Conservation (phyloP, 2,888 invertebrate species). For the Malacosoma neustria region DNA sequence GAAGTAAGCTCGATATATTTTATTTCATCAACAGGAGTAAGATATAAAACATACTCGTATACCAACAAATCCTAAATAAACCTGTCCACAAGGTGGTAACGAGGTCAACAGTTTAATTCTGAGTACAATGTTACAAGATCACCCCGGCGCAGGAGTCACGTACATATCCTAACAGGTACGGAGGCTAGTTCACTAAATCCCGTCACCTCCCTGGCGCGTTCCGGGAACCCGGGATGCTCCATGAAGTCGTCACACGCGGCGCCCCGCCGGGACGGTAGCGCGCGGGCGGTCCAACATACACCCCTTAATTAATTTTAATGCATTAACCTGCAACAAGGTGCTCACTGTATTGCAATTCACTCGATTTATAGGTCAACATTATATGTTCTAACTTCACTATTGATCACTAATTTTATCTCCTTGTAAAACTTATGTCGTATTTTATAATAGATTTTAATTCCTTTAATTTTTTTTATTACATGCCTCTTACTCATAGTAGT, state of each 20-base stretch:
- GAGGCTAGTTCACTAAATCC: constrained; percentile 30
- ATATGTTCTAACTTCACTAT: too few relatives aligned
- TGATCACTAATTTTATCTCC: too few relatives aligned
- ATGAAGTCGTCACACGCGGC: constrained; percentile 62
- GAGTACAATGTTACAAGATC: constrained; percentile 7
- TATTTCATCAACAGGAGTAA: too few relatives aligned
- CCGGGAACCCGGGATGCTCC: constrained; percentile 46
- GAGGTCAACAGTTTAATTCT: background rate
- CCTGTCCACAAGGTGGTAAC: too few relatives aligned
- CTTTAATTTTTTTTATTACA: too few relatives aligned
- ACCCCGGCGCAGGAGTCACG: constrained; percentile 10
- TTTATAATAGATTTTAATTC: too few relatives aligned
- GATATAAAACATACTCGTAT: too few relatives aligned
- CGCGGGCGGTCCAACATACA: constrained; percentile 54
- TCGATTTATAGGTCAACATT: background rate
- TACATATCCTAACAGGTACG: constrained; percentile 17
- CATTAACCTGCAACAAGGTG: constrained; percentile 41
- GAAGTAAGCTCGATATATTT: too few relatives aligned
- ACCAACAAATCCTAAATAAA: too few relatives aligned
- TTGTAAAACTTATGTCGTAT: too few relatives aligned
- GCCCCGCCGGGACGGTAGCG: constrained; percentile 60
- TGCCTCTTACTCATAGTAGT: too few relatives aligned
- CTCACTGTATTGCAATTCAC: background rate
- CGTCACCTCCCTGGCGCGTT: constrained; percentile 25
- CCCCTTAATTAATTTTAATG: constrained; percentile 69